Percentiles rank a stretch among this genome's conserved stretches.
phyloP scores from a whole-genome alignment of 1,140 invertebrate species.

The Agrypnia vestita region DNA sequence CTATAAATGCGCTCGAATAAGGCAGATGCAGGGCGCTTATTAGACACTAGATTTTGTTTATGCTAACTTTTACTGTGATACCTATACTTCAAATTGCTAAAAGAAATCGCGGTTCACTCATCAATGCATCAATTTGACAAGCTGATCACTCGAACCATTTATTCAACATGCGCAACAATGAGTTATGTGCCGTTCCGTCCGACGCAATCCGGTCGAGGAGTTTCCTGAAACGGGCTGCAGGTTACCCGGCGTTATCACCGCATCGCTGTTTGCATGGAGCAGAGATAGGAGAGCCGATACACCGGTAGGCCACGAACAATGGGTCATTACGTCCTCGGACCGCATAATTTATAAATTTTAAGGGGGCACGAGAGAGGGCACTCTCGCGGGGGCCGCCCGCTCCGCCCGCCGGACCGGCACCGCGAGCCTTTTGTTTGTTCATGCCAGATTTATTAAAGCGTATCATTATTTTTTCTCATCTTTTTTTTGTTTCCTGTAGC shows the following conservation, averaged over 20 bases:
- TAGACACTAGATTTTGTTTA: too few relatives aligned
- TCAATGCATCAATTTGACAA: too few relatives aligned
- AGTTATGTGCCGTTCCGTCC: background rate
- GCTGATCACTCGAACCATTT: too few relatives aligned
- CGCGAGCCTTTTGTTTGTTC: conserved; percentile 43
- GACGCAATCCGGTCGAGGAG: conserved; percentile 14
- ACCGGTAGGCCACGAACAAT: conserved; percentile 60
- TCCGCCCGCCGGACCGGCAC: background rate
- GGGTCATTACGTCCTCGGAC: conserved; percentile 55
- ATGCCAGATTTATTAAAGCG: conserved; percentile 32
- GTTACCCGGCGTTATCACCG: conserved; percentile 14
- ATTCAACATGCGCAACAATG: conserved; percentile 4
- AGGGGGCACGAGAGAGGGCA: conserved; percentile 2
- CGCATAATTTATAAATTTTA: conserved; percentile 53
- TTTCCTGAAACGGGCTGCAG: conserved; percentile 3
- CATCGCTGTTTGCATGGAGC: conserved; percentile 29
- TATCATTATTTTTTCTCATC: conserved; percentile 32
- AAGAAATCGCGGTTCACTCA: too few relatives aligned
- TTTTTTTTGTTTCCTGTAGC: conserved; percentile 22
- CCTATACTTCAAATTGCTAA: too few relatives aligned
- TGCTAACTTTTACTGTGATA: too few relatives aligned
- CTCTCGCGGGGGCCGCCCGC: conserved; percentile 9
- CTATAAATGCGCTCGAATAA: too few relatives aligned
- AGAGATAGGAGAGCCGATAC: conserved; percentile 34
- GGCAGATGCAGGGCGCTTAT: too few relatives aligned